A percentile compares a stretch with the other conserved stretches of the same genome.
These are phyloP conservation scores for Phoebastria nigripes DNA, from an alignment of 2,797 vertebrate genomes.

Conservation along the genomic window DNA sequence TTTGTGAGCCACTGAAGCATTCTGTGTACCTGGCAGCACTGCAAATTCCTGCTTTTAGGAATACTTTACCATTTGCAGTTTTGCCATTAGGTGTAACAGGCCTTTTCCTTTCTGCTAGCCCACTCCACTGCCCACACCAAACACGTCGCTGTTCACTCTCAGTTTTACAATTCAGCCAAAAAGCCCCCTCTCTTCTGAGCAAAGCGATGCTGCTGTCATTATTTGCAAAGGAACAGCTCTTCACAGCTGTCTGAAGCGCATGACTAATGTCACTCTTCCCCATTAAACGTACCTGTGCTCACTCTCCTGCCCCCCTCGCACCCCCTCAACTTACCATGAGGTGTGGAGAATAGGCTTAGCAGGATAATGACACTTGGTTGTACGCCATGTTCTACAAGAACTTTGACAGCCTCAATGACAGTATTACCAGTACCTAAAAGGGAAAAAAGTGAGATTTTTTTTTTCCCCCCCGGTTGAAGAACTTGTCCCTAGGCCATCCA, in stretches of 20 bases:
- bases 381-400: constrained; percentile 91
- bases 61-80: neutral
- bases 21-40: neutral
- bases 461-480: neutral
- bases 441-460: neutral
- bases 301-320: neutral
- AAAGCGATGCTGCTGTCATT: fast-evolving
- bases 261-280: neutral
- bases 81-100: neutral
- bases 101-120: neutral
- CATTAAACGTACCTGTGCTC: fast-evolving
- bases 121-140: neutral
- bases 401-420: constrained; percentile 90
- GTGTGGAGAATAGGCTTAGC: constrained; percentile 95
- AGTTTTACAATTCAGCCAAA: neutral
- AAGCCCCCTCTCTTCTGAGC: neutral
- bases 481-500: neutral
- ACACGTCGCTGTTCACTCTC: fast-evolving
- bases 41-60: neutral
- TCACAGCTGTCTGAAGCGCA: fast-evolving
- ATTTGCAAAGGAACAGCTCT: neutral
- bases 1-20: neutral
- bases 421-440: constrained; percentile 91
- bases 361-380: constrained; percentile 92
- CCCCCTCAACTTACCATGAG: constrained; percentile 84